These are phyloP conservation scores for Drosophila paulistorum DNA, from an alignment of 1,140 invertebrate genomes.

Conservation along the genomic window DNA sequence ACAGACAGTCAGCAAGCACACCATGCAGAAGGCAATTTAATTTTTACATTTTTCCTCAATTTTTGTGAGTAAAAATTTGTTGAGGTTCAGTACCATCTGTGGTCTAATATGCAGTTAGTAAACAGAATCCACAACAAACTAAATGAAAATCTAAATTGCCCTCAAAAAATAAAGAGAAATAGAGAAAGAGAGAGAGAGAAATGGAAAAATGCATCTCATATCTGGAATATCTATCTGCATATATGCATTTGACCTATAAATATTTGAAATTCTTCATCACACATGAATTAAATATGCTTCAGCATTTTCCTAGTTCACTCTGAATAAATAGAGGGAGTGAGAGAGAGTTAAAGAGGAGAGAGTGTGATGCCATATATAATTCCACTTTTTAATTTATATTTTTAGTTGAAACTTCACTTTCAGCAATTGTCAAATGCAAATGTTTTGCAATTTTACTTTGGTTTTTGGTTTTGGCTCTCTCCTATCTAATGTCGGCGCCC, in stretches of 20 bases:
- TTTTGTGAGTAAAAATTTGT: constrained; percentile 19
- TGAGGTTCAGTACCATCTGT: constrained; percentile 47
- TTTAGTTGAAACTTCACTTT: constrained; percentile 25
- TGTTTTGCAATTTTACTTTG: constrained; percentile 50
- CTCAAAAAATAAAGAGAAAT: constrained; percentile 1
- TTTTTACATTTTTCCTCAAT: constrained; percentile 44
- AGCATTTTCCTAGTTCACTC: not conserved
- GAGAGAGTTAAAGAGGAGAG: no score
- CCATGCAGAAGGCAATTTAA: constrained; percentile 51
- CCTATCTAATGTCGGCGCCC: not conserved
- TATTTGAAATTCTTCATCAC: constrained; percentile 45
- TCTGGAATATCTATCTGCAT: not conserved
- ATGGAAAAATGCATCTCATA: not conserved
- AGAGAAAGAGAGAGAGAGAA: not conserved
- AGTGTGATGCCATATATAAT: not conserved
- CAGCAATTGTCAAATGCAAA: constrained; percentile 54
- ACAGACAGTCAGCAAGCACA: not conserved
- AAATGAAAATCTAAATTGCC: constrained; percentile 45
- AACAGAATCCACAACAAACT: constrained; percentile 43
- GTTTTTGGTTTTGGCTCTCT: constrained; percentile 24
- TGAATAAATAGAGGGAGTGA: not conserved
- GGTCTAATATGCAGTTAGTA: constrained; percentile 60
- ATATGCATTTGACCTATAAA: constrained; percentile 46
- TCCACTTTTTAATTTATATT: constrained; percentile 40
- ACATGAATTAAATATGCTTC: constrained; percentile 10